Percentiles rank a stretch among this genome's conserved stretches.
Evolutionary conservation across 2,113 vertebrate species (phyloP).

Genomic region (Miniopterus natalensis): DNA sequence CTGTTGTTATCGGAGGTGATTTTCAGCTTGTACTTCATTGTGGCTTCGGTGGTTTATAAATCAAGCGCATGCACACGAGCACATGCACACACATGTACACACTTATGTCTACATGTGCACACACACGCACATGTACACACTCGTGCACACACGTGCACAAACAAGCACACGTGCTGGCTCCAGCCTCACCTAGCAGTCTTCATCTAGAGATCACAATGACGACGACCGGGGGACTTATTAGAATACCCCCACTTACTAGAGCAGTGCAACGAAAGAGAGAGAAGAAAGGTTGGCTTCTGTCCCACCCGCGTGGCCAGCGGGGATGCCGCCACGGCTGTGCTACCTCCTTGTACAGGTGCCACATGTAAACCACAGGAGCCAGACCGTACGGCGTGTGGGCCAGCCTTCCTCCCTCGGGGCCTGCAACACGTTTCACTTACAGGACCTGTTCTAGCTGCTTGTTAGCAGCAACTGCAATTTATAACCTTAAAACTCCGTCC

Average conservation of each 20-base stretch:
- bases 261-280: not conserved
- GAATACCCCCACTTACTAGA: constrained; percentile 32
- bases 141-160: not conserved
- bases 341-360: not conserved
- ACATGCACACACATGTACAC: not conserved
- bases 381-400: not conserved
- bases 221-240: not conserved
- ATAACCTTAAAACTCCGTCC: not conserved
- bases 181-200: not conserved
- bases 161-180: rapidly evolving
- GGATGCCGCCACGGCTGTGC: not conserved
- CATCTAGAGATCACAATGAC: not conserved
- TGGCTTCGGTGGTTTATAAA: constrained; percentile 45
- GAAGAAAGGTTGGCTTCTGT: not conserved
- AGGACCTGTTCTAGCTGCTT: not conserved
- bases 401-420: not conserved
- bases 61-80: not conserved
- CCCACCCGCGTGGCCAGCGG: not conserved
- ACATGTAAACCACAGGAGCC: not conserved
- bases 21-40: constrained; percentile 27
- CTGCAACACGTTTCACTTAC: not conserved
- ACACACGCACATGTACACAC: not conserved
- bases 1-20: constrained; percentile 13
- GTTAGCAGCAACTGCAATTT: not conserved
- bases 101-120: rapidly evolving